phyloP scores from a whole-genome alignment of 2,113 vertebrate genomes.

The Aplodontia rufa region DNA sequence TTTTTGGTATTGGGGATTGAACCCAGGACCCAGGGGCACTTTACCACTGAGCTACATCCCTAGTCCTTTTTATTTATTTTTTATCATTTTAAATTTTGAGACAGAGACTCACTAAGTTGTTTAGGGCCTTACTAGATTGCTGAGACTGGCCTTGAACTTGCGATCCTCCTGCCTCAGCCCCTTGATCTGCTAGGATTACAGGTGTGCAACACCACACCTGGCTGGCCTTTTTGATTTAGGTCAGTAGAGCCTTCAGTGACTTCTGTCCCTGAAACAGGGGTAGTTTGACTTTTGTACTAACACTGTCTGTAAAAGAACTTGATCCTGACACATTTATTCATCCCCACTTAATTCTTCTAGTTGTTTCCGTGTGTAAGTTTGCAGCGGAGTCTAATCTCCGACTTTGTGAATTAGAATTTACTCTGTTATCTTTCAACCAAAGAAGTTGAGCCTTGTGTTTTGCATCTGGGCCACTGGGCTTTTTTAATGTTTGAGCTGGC shows the following conservation, averaged over 20 bases:
- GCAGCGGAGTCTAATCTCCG: not conserved
- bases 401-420: not conserved
- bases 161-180: no score
- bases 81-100: no score
- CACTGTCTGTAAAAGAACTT: not conserved
- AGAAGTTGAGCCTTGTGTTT: not conserved
- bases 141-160: no score
- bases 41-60: no score
- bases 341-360: not conserved
- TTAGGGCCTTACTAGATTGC: no score
- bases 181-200: no score
- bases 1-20: no score
- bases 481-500: not conserved
- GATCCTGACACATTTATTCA: not conserved
- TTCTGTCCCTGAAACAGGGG: constrained; percentile 2
- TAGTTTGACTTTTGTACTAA: not conserved
- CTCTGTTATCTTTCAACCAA: not conserved
- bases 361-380: not conserved
- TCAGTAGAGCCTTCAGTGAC: not conserved
- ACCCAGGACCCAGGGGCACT: no score
- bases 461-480: not conserved
- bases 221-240: not conserved
- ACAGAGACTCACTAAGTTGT: no score
- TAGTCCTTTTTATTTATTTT: no score
- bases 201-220: no score